Base-by-base conservation (phyloP, 2,797 vertebrate genomes). In the Danio tinwini region DNA sequence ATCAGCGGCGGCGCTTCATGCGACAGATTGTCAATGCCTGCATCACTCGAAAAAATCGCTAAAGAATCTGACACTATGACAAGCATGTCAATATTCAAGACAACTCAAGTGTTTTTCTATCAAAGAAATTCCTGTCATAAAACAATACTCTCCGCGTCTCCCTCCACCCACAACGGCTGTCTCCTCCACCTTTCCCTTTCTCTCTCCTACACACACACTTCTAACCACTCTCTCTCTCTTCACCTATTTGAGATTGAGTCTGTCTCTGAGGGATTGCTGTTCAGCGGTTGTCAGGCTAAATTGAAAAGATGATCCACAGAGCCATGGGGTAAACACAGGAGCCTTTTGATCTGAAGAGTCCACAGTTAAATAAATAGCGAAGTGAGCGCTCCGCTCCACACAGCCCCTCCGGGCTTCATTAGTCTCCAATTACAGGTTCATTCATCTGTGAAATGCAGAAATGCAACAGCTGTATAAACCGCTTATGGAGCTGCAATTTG, bases 341-440 rank as follows among this genome's bases (percentile, higher is more conserved):
- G 81, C 82, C 85, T 85, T 84, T 85, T 86, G 83, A 86, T 86
- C 72, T 85, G 82, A 85, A 82, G 79, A 85, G 82, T 88, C 84
- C 84, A 82, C 82, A 84, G 82, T 86, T 78, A 85, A 87, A 87
- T 85, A 83, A 87, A 87, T 82, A 85, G 81, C 74, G 42, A 73
- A 69, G 73, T 72, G 82, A 80, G 81, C 81, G 53, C 83, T 76
- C 76, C 5, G 69, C n/a, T 73, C 80, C 82, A 83, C 82, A 78
- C 81, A 82, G 76, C 80, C 85, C 84, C 85, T 87, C 80, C 61
- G 82, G 85, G 84, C 77, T 87, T 87, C 85, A 87, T 87, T 87
- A 87, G 84, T 84, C 82, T 87, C 85, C 84, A 85, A 85, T 87
- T 85, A 87, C 85, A 85, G 84, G 82, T 84, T 87, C 84, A 85